Percentiles rank a stretch among this genome's conserved stretches.
Evolutionary conservation across 2,888 invertebrate species (phyloP).

Genomic region (Heliconius cydno): DNA sequence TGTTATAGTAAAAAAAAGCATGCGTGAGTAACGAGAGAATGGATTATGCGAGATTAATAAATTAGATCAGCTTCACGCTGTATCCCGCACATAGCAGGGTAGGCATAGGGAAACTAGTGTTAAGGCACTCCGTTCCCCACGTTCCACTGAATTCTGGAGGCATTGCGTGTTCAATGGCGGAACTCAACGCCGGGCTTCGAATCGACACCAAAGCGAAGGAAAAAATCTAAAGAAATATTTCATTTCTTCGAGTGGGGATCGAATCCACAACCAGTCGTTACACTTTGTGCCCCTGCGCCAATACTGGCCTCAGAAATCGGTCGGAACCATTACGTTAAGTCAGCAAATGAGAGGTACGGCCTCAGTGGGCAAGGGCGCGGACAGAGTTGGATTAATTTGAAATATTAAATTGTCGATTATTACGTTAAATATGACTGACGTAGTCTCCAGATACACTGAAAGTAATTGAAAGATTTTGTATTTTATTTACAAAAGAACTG

Average conservation of each 20-base stretch:
- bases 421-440: conserved; percentile 15
- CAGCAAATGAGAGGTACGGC: conserved; percentile 66
- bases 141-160: no score
- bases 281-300: no score
- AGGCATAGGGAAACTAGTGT: no score
- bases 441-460: background rate
- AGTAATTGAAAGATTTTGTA: background rate
- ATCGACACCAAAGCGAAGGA: no score
- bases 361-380: conserved; percentile 70
- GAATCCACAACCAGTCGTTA: no score
- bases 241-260: no score
- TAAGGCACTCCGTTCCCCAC: no score
- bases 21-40: conserved; percentile 49
- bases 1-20: conserved; percentile 44
- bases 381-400: conserved; percentile 45
- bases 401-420: conserved; percentile 32
- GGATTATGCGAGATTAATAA: conserved; percentile 48
- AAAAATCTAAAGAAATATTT: no score
- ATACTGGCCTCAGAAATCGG: conserved; percentile 52
- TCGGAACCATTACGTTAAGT: conserved; percentile 62
- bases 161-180: no score
- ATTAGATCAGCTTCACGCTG: background rate
- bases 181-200: no score
- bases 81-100: no score
- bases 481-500: background rate